Conservation (phyloP, 2,888 invertebrate genomes). For the Stomorhina lunata region DNA sequence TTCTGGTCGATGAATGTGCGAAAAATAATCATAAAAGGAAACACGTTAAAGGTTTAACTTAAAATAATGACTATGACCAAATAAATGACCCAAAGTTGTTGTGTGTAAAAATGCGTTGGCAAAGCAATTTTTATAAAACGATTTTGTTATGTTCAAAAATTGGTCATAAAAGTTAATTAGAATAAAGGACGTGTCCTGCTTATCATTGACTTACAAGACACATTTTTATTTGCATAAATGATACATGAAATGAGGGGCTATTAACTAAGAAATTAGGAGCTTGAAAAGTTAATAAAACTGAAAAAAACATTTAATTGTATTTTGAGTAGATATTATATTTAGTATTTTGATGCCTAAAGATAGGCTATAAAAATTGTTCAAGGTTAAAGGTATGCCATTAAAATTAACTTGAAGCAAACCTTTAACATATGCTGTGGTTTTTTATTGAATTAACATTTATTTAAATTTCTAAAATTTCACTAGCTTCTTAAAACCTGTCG, state of each 20-base stretch:
- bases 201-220: slow-evolving; percentile 5
- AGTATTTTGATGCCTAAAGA: background rate
- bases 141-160: slow-evolving; percentile 14
- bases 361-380: background rate
- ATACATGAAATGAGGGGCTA: background rate
- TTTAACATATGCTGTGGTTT: too few species aligned
- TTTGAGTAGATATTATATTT: too few species aligned
- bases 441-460: too few species aligned
- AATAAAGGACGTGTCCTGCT: slow-evolving; percentile 1
- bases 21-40: background rate
- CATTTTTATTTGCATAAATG: slow-evolving; percentile 10
- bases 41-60: slow-evolving; percentile 17
- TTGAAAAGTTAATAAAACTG: background rate
- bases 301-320: background rate
- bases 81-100: background rate
- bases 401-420: too few species aligned
- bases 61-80: background rate
- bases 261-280: background rate
- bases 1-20: slow-evolving; percentile 1
- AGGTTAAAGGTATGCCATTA: too few species aligned
- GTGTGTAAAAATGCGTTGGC: background rate
- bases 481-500: too few species aligned
- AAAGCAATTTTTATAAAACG: slow-evolving; percentile 19
- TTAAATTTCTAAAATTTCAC: too few species aligned
- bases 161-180: slow-evolving; percentile 39